Evolutionary conservation across 2,888 invertebrate species (phyloP).

Genomic region (Limnephilus lunatus): DNA sequence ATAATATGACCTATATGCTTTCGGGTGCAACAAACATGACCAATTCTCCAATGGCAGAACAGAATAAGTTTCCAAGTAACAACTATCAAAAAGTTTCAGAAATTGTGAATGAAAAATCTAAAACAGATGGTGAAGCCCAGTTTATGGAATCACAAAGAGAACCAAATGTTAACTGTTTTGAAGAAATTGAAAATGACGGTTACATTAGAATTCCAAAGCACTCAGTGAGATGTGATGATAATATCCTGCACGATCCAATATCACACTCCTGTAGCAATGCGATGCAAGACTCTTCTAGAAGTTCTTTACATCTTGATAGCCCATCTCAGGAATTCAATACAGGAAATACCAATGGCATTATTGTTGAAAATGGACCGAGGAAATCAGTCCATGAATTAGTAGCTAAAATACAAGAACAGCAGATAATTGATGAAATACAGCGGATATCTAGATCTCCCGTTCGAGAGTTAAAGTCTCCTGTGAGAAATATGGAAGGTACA

Average conservation of each 20-base stretch:
- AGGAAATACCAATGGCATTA: constrained; percentile 32
- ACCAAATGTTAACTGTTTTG: constrained; percentile 70
- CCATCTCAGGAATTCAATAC: constrained; percentile 11
- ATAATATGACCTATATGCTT: background rate
- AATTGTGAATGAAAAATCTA: constrained; percentile 32
- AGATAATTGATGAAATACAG: constrained; percentile 67
- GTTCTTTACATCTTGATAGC: background rate
- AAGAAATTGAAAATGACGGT: constrained; percentile 75
- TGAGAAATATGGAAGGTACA: constrained; percentile 51
- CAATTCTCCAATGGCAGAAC: background rate
- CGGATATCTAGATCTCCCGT: constrained; percentile 60
- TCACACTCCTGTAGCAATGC: constrained; percentile 26
- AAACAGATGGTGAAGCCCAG: constrained; percentile 15
- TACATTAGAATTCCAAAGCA: constrained; percentile 75
- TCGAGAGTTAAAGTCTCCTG: constrained; percentile 57
- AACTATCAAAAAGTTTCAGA: constrained; percentile 43
- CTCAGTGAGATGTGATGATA: constrained; percentile 66
- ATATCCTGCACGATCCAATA: constrained; percentile 17
- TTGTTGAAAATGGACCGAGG: constrained; percentile 69
- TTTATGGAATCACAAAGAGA: constrained; percentile 68
- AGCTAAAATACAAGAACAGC: constrained; percentile 79
- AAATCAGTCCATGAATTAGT: constrained; percentile 81
- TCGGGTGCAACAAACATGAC: background rate
- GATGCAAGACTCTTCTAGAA: background rate
- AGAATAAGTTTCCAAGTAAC: constrained; percentile 16